phyloP scores from a whole-genome alignment of 2,888 invertebrate species.

The Polia nebulosa region DNA sequence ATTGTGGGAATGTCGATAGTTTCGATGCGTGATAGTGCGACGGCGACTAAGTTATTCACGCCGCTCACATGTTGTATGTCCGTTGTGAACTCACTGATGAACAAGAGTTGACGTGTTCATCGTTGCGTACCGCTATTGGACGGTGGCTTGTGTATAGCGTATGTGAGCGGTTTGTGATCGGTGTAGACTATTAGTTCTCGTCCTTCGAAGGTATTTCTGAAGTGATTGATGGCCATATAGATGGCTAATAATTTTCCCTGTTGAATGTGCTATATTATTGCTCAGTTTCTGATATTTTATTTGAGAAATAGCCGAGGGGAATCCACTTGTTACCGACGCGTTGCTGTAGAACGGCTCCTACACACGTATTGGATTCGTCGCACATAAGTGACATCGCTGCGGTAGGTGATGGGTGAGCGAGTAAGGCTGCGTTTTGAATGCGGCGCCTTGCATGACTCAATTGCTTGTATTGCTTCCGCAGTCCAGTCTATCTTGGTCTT shows the following conservation, averaged over 20 bases:
- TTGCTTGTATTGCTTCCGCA: neutral
- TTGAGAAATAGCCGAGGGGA: conserved; percentile 4
- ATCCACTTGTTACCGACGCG: neutral
- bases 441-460: conserved; percentile 5
- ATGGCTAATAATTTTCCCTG: conserved; percentile 4
- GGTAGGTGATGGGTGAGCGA: conserved; percentile 7
- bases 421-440: conserved; percentile 9
- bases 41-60: too few relatives aligned
- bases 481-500: neutral
- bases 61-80: neutral
- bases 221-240: conserved; percentile 10
- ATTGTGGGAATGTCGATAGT: too few relatives aligned
- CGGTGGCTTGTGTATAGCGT: neutral
- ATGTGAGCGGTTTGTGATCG: too few relatives aligned
- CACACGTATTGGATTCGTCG: conserved; percentile 1
- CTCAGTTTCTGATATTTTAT: neutral
- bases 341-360: neutral
- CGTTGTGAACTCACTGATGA: neutral
- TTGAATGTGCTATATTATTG: conserved; percentile 8
- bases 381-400: neutral
- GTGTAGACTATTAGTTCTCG: too few relatives aligned
- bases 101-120: neutral
- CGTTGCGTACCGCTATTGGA: neutral
- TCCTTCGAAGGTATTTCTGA: neutral
- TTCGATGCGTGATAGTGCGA: too few relatives aligned